Base-by-base conservation (phyloP, 2,888 invertebrate species). In the Agrotis ipsilon region DNA sequence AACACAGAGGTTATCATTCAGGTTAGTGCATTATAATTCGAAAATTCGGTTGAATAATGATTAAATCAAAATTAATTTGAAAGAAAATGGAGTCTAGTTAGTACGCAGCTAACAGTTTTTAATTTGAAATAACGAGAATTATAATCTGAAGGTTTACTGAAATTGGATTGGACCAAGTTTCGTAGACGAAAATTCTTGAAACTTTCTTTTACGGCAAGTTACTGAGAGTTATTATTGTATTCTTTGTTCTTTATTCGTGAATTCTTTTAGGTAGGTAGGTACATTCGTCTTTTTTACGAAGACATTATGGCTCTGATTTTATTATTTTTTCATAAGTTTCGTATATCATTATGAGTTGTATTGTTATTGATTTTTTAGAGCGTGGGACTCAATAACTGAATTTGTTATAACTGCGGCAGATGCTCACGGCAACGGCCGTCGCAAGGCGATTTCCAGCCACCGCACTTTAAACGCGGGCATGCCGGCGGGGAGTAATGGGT, bases 81-180 rank as follows among this genome's bases (percentile, higher is more conserved):
- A 65, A 52, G 48, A 62, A 63, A 71, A 64, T 14, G 21, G 16
- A 63, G 48, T 60, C 55, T 66, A 68, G 64, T 78, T 60, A 68
- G 65, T 69, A 57, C 63, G 43, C 21, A 72, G 70, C 70, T 70
- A 78, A 78, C 73, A 74, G 65, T 79, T 81, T 84, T 80, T 80
- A 74, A 85, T 79, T 80, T 78, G 60, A 75, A 81, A 84, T 81
- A 79, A 81, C 71, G 75, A 84, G 73, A 81, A 81, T 78, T 78
- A 82, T 80, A 78, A 83, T 78, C 78, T 69, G 66, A 77, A 79
- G 80, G 84, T 82, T 81, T 73, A 78, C 75, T 68, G 68, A 80
- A 85, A 85, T 86, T 83, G 75, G 78, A 84, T 86, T 84, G 74
- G 49, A 63, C 70, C 52, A 82, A 81, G 77, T 86, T 85, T 78